Base-by-base conservation (phyloP, 2,888 invertebrate species). In the Mythimna albipuncta region DNA sequence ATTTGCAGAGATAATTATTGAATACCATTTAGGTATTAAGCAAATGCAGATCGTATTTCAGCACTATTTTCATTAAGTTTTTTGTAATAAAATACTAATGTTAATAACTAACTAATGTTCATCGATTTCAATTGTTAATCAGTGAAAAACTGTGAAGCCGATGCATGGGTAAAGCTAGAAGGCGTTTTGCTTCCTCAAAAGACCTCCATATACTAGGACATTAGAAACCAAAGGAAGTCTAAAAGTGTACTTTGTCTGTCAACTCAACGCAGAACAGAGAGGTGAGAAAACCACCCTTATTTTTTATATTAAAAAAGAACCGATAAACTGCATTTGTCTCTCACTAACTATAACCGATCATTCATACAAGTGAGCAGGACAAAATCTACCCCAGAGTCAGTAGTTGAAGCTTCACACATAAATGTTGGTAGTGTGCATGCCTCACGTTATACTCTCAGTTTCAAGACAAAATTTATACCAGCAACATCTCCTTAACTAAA, bases 151-250 rank as follows among this genome's bases (percentile, higher is more conserved):
- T 38, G 6, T 44, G 13, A 5, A 19, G 6, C 41, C 50, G 38
- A 26, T 10, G 35, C 44, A 64, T n/a, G 21, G n/a, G n/a, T n/a
- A 57, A 35, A n/a, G 19, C 13, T 35, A 47, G 38, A 50, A 47
- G 6, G 26, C 26, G 4, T 44, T 21, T 10, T 5, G 11, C 38
- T 64, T 64, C 44, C 74, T 52, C 55, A 41, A 44, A 13, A 50
- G 62, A 62, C 62, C 32, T 62, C 67, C 2, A 44, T 44, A 21
- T 69, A 75, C 64, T 64, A 64, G 75, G 75, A 41, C n/a, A 41
- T 55, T 41, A 75, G 32, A 59, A 61, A 52, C 9, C 6, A 38
- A 35, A 55, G 52, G 7, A 32, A 41, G 13, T 38, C 0, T 5
- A 1, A 32, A 44, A 0, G 7, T 19, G 19, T n/a, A 41, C 16